Conservation (phyloP, 2,888 invertebrate genomes). For the Drosophila limbata region DNA sequence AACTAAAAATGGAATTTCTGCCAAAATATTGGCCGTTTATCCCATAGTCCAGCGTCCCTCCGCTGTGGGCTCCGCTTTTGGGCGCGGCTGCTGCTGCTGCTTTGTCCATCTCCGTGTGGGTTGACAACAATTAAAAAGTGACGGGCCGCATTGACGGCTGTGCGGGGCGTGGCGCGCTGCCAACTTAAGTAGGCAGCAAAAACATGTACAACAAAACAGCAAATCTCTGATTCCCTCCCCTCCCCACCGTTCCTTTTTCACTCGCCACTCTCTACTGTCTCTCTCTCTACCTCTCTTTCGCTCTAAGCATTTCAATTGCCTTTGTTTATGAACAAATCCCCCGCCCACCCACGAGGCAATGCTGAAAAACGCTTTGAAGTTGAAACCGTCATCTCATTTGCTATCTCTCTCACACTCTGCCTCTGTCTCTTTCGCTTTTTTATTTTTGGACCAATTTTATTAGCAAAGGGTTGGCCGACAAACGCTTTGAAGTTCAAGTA, state of each 20-base stretch:
- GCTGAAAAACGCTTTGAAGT: constrained; percentile 65
- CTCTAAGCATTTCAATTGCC: constrained; percentile 65
- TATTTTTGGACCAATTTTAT: constrained; percentile 76
- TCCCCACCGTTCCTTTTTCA: constrained; percentile 3
- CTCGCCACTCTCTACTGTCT: constrained; percentile 9
- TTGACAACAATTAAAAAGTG: constrained; percentile 77
- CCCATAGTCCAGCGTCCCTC: neutral
- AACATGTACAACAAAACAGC: constrained; percentile 37
- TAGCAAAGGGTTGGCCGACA: constrained; percentile 69
- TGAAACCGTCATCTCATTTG: constrained; percentile 45
- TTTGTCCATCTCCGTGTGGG: constrained; percentile 72
- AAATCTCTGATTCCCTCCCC: constrained; percentile 28
- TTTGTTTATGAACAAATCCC: constrained; percentile 56
- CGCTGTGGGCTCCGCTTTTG: constrained; percentile 43
- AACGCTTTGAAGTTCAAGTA: constrained; percentile 76
- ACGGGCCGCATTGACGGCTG: constrained; percentile 41
- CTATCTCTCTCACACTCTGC: constrained; percentile 11
- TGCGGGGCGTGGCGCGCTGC: constrained; percentile 10
- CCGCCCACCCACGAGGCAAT: constrained; percentile 27
- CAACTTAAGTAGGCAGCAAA: constrained; percentile 71
- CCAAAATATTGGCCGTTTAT: no score
- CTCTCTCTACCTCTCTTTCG: constrained; percentile 1
- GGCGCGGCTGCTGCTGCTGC: constrained; percentile 56
- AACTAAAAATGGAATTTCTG: no score
- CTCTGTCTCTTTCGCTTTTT: constrained; percentile 28